These are phyloP conservation scores for Dioctria rufipes DNA, from an alignment of 2,888 invertebrate genomes.

Conservation along the genomic window DNA sequence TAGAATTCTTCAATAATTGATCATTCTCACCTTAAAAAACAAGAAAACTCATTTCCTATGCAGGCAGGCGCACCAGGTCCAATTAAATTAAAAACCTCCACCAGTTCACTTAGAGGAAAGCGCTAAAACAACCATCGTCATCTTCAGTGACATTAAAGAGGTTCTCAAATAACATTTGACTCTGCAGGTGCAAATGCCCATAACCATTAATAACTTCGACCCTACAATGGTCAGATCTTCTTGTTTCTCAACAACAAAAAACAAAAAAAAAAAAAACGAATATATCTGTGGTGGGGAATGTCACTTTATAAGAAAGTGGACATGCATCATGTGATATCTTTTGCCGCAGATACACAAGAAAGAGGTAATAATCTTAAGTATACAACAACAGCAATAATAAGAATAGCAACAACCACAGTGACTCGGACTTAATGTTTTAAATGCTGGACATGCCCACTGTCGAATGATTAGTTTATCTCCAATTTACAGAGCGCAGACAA, in stretches of 20 bases:
- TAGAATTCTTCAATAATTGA: conserved; percentile 37
- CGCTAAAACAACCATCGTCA: conserved; percentile 38
- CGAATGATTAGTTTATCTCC: conserved; percentile 48
- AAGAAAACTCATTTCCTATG: conserved; percentile 40
- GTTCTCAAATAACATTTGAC: conserved; percentile 29
- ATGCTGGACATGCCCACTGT: conserved; percentile 51
- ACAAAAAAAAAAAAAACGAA: not conserved
- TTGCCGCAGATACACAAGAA: not conserved
- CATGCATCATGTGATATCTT: not conserved
- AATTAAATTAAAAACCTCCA: conserved; percentile 39
- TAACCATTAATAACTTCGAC: conserved; percentile 41
- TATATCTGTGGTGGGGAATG: conserved; percentile 27
- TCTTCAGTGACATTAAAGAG: conserved; percentile 42
- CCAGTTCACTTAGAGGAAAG: conserved; percentile 6
- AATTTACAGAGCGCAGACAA: conserved; percentile 37
- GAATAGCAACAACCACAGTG: not conserved
- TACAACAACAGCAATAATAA: conserved; percentile 1
- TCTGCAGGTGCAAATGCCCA: conserved; percentile 48
- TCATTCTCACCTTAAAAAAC: conserved; percentile 44
- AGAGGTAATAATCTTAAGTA: conserved; percentile 26
- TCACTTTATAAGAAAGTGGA: not conserved
- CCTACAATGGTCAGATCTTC: conserved; percentile 15
- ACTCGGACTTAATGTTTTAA: conserved; percentile 40
- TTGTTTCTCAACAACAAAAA: not conserved
- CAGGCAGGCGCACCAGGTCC: conserved; percentile 13